Conservation (phyloP, 2,113 vertebrate genomes). For the Pundamilia nyererei region DNA sequence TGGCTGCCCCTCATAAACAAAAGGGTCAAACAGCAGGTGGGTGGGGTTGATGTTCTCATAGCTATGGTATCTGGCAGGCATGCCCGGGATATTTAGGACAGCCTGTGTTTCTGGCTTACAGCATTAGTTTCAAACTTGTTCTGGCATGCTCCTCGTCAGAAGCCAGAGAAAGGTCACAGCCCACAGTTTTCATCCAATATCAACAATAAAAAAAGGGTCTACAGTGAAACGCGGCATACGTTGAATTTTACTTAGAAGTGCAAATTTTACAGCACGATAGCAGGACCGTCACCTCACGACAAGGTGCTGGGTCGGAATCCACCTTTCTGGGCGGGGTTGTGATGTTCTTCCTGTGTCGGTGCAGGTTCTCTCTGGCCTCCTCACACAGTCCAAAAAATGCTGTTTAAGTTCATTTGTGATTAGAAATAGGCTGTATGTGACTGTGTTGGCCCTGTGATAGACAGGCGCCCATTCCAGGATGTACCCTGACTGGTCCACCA, state of each 20-base stretch:
- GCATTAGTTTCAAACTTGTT: neutral
- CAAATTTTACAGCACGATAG: neutral
- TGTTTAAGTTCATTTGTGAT: fast-evolving
- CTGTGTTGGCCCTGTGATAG: neutral
- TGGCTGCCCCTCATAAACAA: neutral
- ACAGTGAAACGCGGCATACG: fast-evolving
- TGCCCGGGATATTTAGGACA: neutral
- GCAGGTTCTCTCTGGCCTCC: neutral
- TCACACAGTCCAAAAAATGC: neutral
- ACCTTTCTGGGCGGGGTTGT: neutral
- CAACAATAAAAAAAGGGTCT: neutral
- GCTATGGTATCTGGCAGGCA: neutral
- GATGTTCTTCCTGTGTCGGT: neutral
- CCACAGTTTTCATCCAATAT: neutral
- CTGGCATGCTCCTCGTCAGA: neutral
- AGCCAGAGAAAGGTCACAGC: neutral
- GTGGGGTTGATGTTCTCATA: neutral
- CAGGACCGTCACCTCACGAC: neutral
- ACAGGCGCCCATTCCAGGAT: neutral
- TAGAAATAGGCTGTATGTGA: neutral
- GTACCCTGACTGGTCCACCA: neutral
- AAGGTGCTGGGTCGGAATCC: neutral
- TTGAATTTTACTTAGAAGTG: neutral
- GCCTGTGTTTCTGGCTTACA: neutral
- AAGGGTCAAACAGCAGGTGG: neutral